A percentile compares a stretch with the other conserved stretches of the same genome.
Conservation (phyloP, 1,140 invertebrate genomes). For the Pseudomyrmex dendroicus region DNA sequence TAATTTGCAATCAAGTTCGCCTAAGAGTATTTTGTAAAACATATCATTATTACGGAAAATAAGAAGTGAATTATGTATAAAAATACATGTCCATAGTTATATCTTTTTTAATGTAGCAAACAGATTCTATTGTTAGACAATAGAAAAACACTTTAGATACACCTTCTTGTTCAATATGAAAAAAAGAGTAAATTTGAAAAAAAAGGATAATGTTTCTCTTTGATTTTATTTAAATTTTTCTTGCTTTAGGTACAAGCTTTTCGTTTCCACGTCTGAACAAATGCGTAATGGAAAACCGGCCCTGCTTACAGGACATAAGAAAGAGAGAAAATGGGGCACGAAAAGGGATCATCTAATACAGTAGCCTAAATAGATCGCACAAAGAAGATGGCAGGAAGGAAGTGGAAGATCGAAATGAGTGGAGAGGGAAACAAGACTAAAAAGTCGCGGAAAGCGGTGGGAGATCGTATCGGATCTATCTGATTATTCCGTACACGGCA, state of each 20-base stretch:
- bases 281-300: not conserved
- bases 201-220: not conserved
- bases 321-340: slow-evolving; percentile 7
- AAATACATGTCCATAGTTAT: no score
- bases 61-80: no score
- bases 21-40: not conserved
- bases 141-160: no score
- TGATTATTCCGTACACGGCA: slow-evolving; percentile 64
- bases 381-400: slow-evolving; percentile 49
- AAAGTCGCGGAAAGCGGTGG: slow-evolving; percentile 56
- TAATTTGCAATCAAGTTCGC: not conserved
- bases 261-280: not conserved
- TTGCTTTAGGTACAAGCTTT: not conserved
- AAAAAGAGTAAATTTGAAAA: no score
- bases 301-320: slow-evolving; percentile 24
- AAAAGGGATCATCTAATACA: slow-evolving; percentile 30
- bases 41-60: no score
- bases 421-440: slow-evolving; percentile 56
- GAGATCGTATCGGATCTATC: slow-evolving; percentile 55
- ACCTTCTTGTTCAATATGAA: no score
- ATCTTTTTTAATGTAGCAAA: no score
- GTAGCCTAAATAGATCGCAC: slow-evolving; percentile 45
- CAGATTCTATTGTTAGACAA: no score
- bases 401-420: slow-evolving; percentile 43
- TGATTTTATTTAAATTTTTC: not conserved